A percentile compares a stretch with the other conserved stretches of the same genome.
Conservation (phyloP, 30 jellyfish, hydroid and myxozoan species). For the Aurelia coerulea region DNA sequence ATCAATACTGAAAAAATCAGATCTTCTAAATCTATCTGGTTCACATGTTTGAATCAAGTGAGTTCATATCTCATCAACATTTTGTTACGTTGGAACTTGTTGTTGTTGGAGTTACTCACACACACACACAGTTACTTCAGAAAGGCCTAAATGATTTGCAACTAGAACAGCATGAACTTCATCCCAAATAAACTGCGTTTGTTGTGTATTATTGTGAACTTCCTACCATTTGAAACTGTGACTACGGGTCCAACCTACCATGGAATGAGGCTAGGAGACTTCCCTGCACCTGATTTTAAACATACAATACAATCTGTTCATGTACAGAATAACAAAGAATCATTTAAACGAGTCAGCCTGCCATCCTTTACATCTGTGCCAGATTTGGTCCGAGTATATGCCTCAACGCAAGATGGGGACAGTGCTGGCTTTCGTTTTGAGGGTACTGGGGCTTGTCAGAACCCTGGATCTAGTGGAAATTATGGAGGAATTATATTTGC, state of each 20-base stretch:
- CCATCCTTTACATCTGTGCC: slow-evolving; percentile 74
- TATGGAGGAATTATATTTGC: slow-evolving; percentile 96
- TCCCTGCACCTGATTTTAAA: slow-evolving; percentile 85
- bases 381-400: slow-evolving; percentile 82
- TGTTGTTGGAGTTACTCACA: too few species aligned
- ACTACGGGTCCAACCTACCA: slow-evolving; percentile 17
- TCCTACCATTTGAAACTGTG: not conserved
- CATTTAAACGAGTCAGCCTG: slow-evolving; percentile 73
- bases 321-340: slow-evolving; percentile 38
- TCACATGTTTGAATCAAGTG: too few species aligned
- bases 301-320: slow-evolving; percentile 51
- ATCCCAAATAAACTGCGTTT: not conserved
- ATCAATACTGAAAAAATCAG: too few species aligned
- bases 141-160: too few species aligned
- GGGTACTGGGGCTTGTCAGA: slow-evolving; percentile 98
- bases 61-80: too few species aligned
- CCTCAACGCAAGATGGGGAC: slow-evolving; percentile 88
- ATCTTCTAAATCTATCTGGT: too few species aligned
- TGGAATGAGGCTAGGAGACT: slow-evolving; percentile 89
- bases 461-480: slow-evolving; percentile 75
- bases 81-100: too few species aligned
- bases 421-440: slow-evolving; percentile 88
- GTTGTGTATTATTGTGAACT: not conserved
- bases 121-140: too few species aligned
- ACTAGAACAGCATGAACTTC: not conserved